phyloP scores from a whole-genome alignment of 2,113 vertebrate genomes.

The Athene noctua region DNA sequence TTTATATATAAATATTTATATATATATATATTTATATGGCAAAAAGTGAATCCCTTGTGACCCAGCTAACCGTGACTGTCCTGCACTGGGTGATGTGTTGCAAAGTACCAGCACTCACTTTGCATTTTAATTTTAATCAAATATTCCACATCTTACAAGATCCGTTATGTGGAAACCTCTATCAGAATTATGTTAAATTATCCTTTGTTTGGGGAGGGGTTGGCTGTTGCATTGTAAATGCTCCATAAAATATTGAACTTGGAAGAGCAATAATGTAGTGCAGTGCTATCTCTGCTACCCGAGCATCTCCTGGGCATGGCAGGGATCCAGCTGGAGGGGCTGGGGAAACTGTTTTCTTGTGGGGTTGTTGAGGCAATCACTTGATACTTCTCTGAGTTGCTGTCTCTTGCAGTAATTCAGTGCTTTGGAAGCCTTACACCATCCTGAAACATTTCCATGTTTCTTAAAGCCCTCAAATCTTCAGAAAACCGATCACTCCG shows the following conservation, averaged over 20 bases:
- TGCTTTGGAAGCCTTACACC: neutral
- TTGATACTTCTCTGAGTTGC: neutral
- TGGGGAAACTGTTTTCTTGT: neutral
- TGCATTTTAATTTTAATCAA: neutral
- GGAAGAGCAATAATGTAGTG: neutral
- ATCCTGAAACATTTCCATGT: neutral
- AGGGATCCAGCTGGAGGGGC: neutral
- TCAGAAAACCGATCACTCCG: neutral
- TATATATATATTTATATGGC: too few relatives aligned
- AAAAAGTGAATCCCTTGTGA: neutral
- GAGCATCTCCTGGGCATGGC: neutral
- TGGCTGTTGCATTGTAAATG: neutral
- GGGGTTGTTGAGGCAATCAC: neutral
- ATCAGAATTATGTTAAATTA: neutral
- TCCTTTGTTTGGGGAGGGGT: neutral
- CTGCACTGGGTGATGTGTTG: neutral
- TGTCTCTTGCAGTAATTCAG: neutral
- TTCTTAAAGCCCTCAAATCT: neutral
- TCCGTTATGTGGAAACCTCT: neutral
- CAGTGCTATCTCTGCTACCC: neutral
- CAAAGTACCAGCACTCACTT: neutral
- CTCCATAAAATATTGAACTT: neutral
- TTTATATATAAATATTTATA: too few relatives aligned
- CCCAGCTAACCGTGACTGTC: neutral
- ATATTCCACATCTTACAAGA: neutral